Evolutionary conservation across 1,140 invertebrate species (phyloP).

Genomic region (Chelonus insularis): DNA sequence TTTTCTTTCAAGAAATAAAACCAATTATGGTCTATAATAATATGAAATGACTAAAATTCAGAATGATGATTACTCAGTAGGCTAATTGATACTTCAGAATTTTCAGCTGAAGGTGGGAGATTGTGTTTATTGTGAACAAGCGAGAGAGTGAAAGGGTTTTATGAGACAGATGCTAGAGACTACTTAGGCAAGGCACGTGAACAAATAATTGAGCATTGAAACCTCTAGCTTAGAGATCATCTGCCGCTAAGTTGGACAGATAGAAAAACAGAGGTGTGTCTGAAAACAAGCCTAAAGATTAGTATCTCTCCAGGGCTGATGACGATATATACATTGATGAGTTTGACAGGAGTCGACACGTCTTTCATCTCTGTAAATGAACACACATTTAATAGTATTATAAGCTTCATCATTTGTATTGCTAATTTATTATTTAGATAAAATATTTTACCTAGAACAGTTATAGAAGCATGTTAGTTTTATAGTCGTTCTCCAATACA

Average conservation of each 20-base stretch:
- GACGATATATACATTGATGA: not conserved
- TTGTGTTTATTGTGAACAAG: too few species aligned
- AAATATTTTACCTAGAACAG: too few species aligned
- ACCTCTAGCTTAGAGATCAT: not conserved
- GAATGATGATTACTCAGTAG: too few species aligned
- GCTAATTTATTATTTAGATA: not conserved
- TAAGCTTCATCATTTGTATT: not conserved
- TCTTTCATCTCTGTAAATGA: not conserved
- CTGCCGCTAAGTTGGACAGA: not conserved
- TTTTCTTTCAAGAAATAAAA: slow-evolving; percentile 16
- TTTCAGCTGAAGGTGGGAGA: too few species aligned
- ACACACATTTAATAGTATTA: not conserved
- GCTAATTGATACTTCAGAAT: too few species aligned
- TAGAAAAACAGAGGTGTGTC: not conserved
- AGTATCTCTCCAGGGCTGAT: not conserved
- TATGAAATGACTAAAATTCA: too few species aligned
- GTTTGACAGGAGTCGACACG: not conserved
- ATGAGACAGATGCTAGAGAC: not conserved
- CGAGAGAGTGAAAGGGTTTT: slow-evolving; percentile 29
- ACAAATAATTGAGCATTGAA: not conserved
- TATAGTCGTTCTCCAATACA: not conserved
- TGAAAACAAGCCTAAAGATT: not conserved
- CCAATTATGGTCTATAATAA: too few species aligned
- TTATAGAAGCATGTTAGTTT: not conserved
- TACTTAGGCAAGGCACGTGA: slow-evolving; percentile 1